Percentiles rank a stretch among this genome's conserved stretches.
Evolutionary conservation across 2,888 invertebrate genomes (phyloP).

Genomic region (Mythimna impura): DNA sequence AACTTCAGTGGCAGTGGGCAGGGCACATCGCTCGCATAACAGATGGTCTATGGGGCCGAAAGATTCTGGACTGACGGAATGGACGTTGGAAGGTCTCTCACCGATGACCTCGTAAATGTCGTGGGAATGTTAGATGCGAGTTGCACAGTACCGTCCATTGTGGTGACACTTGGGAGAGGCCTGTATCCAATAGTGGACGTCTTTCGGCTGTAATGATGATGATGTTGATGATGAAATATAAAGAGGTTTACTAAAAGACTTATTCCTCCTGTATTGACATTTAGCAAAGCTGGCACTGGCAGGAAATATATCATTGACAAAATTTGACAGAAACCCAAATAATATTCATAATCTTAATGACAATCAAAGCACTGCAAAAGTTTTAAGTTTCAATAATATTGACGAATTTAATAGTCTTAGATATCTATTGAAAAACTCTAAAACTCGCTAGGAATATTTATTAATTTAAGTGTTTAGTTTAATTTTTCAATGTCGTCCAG

Average conservation of each 20-base stretch:
- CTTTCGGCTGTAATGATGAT: background rate
- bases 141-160: no score
- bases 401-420: background rate
- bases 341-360: background rate
- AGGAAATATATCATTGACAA: background rate
- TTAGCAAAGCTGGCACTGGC: background rate
- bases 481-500: conserved; percentile 20
- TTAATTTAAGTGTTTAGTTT: background rate
- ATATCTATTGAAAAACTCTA: background rate
- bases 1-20: no score
- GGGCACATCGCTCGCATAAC: no score
- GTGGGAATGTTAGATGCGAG: no score
- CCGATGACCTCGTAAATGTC: no score
- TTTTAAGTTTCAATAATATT: background rate
- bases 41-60: no score
- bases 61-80: no score
- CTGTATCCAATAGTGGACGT: no score
- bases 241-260: background rate
- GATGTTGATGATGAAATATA: background rate
- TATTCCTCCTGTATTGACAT: background rate
- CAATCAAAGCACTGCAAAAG: conserved; percentile 3
- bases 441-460: background rate
- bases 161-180: no score
- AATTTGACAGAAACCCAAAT: no score
- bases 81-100: no score